Percentiles rank a stretch among this genome's conserved stretches.
Evolutionary conservation across 1,140 invertebrate species (phyloP).

Genomic region (Acromyrmex charruanus): DNA sequence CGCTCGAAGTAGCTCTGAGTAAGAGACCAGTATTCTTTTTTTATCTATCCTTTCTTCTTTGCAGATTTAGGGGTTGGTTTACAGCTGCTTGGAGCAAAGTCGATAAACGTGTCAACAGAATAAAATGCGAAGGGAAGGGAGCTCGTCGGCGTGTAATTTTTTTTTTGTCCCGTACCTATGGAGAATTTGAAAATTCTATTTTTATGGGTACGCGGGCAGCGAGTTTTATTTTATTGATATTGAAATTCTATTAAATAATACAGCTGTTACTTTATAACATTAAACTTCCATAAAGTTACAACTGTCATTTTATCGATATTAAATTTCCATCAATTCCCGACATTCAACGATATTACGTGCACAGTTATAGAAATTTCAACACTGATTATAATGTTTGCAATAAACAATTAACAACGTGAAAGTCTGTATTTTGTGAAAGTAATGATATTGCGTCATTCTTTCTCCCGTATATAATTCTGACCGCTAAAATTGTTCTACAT

Average conservation of each 20-base stretch:
- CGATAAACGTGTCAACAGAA: conserved; percentile 7
- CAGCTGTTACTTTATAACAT: conserved; percentile 45
- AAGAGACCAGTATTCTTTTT: neutral
- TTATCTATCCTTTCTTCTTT: neutral
- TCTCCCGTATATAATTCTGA: neutral
- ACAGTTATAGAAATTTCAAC: neutral
- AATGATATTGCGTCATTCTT: neutral
- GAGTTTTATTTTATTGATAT: conserved; percentile 19
- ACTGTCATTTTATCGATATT: conserved; percentile 33
- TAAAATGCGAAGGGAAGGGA: neutral
- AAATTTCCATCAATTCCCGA: conserved; percentile 18
- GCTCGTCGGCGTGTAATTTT: neutral
- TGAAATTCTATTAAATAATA: conserved; percentile 19
- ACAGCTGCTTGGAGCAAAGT: neutral
- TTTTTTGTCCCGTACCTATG: neutral
- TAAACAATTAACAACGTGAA: neutral
- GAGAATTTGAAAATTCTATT: neutral
- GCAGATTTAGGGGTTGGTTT: conserved; percentile 20
- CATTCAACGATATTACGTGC: neutral
- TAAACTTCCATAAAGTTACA: conserved; percentile 13
- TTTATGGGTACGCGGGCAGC: neutral
- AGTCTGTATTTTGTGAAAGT: neutral
- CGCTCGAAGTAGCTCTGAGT: neutral
- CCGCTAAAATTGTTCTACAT: neutral
- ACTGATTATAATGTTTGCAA: neutral